Evolutionary conservation across 2,888 invertebrate genomes (phyloP).

Genomic region (Thysanoteuthis rhombus): DNA sequence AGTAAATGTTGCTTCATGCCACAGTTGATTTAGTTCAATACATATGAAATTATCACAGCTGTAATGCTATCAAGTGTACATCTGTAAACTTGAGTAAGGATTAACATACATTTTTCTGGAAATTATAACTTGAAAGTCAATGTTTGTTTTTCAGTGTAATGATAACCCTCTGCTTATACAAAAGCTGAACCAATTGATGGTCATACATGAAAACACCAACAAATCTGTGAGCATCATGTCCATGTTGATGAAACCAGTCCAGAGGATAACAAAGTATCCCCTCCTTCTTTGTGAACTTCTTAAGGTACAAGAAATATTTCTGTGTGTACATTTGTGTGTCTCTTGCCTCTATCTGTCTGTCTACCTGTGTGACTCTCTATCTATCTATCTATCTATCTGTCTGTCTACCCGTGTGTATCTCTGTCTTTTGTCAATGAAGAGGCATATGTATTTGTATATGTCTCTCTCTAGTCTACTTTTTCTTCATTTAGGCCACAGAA

Average conservation of each 20-base stretch:
- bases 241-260: background rate
- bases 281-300: background rate
- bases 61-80: too few species aligned
- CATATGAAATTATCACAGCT: too few species aligned
- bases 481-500: background rate
- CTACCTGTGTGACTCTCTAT: background rate
- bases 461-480: background rate
- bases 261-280: constrained; percentile 16
- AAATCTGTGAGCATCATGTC: background rate
- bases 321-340: background rate
- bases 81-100: too few species aligned
- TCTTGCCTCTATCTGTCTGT: background rate
- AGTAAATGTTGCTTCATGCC: too few species aligned
- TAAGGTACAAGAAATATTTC: background rate
- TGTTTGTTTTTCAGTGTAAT: background rate
- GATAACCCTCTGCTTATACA: background rate
- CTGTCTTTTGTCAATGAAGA: too few species aligned
- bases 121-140: too few species aligned
- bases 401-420: too few species aligned
- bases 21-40: too few species aligned
- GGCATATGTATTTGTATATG: too few species aligned
- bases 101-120: too few species aligned
- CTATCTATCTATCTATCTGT: too few species aligned
- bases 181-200: background rate
- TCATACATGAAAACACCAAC: background rate